Base-by-base conservation (phyloP, 2,888 invertebrate species). In the Operophtera brumata region DNA sequence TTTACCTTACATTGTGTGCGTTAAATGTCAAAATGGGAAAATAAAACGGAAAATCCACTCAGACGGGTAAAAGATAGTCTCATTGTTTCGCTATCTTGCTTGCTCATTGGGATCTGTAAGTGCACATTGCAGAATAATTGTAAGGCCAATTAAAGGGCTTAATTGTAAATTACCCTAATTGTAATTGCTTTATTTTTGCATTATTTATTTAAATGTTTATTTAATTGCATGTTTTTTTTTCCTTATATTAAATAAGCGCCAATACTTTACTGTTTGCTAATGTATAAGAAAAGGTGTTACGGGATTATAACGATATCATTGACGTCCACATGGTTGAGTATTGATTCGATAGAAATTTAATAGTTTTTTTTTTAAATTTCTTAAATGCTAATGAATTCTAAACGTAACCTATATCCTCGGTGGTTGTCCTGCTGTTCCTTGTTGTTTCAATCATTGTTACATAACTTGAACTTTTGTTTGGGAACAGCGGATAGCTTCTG, bases 201-300 rank as follows among this genome's bases (percentile, higher is more conserved):
- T 36, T 36, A 10, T 37, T 13, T 32, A 14, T 34, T 20, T 20
- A 6, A 34, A 13, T 13, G 6, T n/a, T 11, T 11, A n/a, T 30
- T 30, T 30, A 30, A 30, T 42, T 14, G 47, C 47, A 47, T 40
- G 47, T 9, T 34, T 47, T 20, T 40, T 32, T 40, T 40, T 25
- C 11, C 25, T 46, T n/a, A 1, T 6, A 1, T 7, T 26, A 11
- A 28, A 26, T 41, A 26, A 7, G 11, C 11, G 26, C 26, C 26
- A 28, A 28, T 4, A 28, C 9, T 42, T 30, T 30, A 13, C 30
- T 42, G 13, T 30, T 42, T 42, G 26, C 13, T 8, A 42, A 13
- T 26, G 30, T 11, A 34, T 36, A 28, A 28, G 11, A 41, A 13
- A 13, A 12, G 42, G 12, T 28, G 20, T 41, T 41, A 30, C 30